These are phyloP conservation scores for Garra rufa DNA, from an alignment of 2,113 vertebrate genomes.

Conservation along the genomic window DNA sequence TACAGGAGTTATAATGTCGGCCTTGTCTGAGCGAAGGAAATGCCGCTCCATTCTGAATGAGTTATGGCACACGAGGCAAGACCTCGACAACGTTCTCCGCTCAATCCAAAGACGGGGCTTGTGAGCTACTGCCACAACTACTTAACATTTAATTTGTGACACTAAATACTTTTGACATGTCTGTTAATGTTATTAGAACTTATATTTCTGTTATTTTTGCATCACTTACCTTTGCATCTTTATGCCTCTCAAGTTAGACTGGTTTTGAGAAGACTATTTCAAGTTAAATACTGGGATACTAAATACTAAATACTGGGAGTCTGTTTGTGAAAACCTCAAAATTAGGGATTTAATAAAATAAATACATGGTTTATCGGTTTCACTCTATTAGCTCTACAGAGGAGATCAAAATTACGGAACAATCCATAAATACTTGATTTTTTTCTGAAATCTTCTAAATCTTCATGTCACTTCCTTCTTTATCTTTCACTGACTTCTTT, in stretches of 20 bases:
- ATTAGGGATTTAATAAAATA: too few species aligned
- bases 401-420: too few species aligned
- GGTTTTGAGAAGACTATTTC: not conserved
- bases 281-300: too few species aligned
- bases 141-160: slow-evolving; percentile 22
- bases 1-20: slow-evolving; percentile 53
- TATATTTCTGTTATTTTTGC: not conserved
- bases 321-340: not conserved
- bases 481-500: too few species aligned
- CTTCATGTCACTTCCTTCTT: too few species aligned
- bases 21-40: slow-evolving; percentile 52
- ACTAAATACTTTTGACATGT: slow-evolving; percentile 11
- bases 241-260: not conserved
- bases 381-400: too few species aligned
- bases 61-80: slow-evolving; percentile 33
- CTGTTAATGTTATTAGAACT: slow-evolving; percentile 16
- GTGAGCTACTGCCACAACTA: slow-evolving; percentile 6
- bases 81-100: not conserved
- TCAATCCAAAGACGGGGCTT: slow-evolving; percentile 3
- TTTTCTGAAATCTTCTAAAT: too few species aligned
- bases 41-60: slow-evolving; percentile 48
- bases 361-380: too few species aligned
- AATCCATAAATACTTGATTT: too few species aligned
- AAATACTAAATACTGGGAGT: too few species aligned
- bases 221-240: not conserved